These are phyloP conservation scores for Tetheella fluctuosa DNA, from an alignment of 2,888 invertebrate species.

Conservation along the genomic window DNA sequence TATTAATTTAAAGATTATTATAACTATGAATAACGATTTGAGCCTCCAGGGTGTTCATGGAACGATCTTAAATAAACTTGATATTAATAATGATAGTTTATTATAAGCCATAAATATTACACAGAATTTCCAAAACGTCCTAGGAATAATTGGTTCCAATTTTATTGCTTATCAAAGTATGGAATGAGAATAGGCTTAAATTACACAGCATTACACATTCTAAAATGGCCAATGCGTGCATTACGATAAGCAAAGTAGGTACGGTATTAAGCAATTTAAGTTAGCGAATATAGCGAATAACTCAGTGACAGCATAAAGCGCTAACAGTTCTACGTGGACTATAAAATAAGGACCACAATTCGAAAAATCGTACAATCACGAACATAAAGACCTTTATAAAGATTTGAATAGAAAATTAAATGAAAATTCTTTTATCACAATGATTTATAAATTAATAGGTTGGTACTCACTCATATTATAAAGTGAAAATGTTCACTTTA, in stretches of 20 bases:
- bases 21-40: conserved; percentile 1
- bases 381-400: conserved; percentile 33
- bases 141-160: too few species aligned
- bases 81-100: not conserved
- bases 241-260: conserved; percentile 27
- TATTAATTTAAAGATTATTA: conserved; percentile 62
- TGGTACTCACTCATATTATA: too few species aligned
- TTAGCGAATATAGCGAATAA: conserved; percentile 55
- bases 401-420: too few species aligned
- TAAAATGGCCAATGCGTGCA: conserved; percentile 16
- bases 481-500: too few species aligned
- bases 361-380: conserved; percentile 49
- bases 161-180: not conserved
- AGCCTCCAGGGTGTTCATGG: not conserved
- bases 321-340: conserved; percentile 48
- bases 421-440: too few species aligned
- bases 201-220: not conserved
- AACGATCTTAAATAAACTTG: not conserved
- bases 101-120: not conserved
- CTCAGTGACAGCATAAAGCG: conserved; percentile 61
- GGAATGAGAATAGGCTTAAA: not conserved
- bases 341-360: conserved; percentile 47
- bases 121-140: not conserved
- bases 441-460: too few species aligned
- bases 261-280: conserved; percentile 26